These are phyloP conservation scores for Pagetopsis macropterus DNA, from an alignment of 2,797 vertebrate genomes.

Conservation along the genomic window DNA sequence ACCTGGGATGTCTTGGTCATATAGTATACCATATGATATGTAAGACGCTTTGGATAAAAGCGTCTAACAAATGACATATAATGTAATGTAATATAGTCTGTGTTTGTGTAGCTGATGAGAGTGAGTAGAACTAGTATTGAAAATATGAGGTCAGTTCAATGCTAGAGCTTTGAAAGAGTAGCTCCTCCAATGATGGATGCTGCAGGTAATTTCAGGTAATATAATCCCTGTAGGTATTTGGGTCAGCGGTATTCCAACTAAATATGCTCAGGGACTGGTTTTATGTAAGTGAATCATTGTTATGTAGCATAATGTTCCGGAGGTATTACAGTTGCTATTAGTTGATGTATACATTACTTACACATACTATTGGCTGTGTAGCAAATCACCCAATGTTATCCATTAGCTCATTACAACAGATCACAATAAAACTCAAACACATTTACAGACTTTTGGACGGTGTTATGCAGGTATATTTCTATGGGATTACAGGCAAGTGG, in stretches of 20 bases:
- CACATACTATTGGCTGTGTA: too few species aligned
- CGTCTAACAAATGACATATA: too few species aligned
- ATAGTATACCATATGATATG: neutral
- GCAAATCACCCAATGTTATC: too few species aligned
- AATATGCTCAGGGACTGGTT: conserved; percentile 8
- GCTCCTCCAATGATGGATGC: conserved; percentile 32
- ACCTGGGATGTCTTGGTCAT: conserved; percentile 21
- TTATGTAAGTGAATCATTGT: conserved; percentile 13
- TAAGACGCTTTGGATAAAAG: too few species aligned
- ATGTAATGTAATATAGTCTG: conserved; percentile 10
- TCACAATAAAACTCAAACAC: too few species aligned
- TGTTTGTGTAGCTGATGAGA: conserved; percentile 44
- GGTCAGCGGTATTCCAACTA: conserved; percentile 20
- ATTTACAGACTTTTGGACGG: too few species aligned
- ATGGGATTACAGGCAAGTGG: too few species aligned
- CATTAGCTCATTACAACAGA: too few species aligned
- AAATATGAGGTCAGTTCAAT: conserved; percentile 29
- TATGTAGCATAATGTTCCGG: neutral
- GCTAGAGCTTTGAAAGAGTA: conserved; percentile 19
- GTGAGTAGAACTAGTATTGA: conserved; percentile 15
- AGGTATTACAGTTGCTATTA: neutral
- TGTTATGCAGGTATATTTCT: too few species aligned
- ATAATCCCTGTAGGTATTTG: conserved; percentile 6
- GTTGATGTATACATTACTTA: too few species aligned
- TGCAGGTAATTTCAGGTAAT: conserved; percentile 1